Evolutionary conservation across 2,888 invertebrate genomes (phyloP), one percentile per base, ranked within the genome.

Genomic region (Punctoribates punctum): DNA sequence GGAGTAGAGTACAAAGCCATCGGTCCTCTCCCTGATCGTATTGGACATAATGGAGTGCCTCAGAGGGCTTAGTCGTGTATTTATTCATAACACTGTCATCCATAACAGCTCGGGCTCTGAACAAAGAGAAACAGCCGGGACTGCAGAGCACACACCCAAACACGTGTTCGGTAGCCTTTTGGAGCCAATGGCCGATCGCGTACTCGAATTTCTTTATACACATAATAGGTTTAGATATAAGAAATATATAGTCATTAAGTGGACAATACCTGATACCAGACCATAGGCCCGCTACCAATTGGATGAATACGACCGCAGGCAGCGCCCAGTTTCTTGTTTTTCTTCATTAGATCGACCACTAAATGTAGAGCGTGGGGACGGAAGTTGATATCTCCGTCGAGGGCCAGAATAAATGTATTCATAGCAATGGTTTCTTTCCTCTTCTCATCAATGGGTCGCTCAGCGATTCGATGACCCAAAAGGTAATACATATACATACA

Each of bases 1-100:
- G 87, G n/a, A 99, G 86, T 62, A 99, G 86, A 0, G 98, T 99
- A 83, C 98, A 98, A 76, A 99, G 87, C 98, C 98, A 99, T 85
- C 98, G 90, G 88, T 99, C 98, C 87, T 99, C 98, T 65, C 96
- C 86, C 82, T 86, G 86, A 82, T 86, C 86, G 80, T 86, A 87
- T 81, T 87, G 86, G 0, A 87, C 86, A 80, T 83, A 86, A 80
- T 86, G 86, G 20, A 84, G 80, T 3, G 79, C 77, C 62, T 80
- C 80, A 77, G 87, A 86, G 0, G 91, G 88, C 79, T 88, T 88
- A 0, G 90, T 89, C 0, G 95, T 94, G 82, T 96, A 95, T 82
- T 90, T 92, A 81, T 88, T 89, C 91, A 94, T 91, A 0, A 95
- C 93, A 82, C 92, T 92, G 83, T 92, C 90, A 81, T 93, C 92